These are phyloP conservation scores for Cydia strobilella DNA, from an alignment of 1,140 invertebrate genomes.

Conservation along the genomic window DNA sequence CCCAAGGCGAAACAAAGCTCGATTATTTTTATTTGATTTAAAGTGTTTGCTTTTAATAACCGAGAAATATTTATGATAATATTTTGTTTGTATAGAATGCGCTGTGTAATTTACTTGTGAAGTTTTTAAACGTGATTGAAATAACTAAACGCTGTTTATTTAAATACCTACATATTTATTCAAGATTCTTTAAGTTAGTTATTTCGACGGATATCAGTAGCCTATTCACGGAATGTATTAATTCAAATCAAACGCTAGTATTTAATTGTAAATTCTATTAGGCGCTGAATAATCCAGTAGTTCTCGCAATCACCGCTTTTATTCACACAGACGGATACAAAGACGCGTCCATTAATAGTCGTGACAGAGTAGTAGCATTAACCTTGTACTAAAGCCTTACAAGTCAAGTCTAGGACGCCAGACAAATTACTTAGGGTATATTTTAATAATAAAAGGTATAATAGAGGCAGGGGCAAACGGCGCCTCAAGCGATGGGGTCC, in stretches of 20 bases:
- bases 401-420: constrained; percentile 33
- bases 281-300: constrained; percentile 11
- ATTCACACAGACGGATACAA: constrained; percentile 30
- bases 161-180: neutral
- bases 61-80: constrained; percentile 40
- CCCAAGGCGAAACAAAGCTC: constrained; percentile 59
- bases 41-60: constrained; percentile 65
- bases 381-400: constrained; percentile 36
- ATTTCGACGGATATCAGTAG: neutral
- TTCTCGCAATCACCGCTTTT: neutral
- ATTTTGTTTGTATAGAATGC: constrained; percentile 50
- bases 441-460: constrained; percentile 61
- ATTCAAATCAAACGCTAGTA: neutral
- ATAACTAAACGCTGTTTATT: neutral
- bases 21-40: constrained; percentile 66
- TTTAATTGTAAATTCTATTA: constrained; percentile 8
- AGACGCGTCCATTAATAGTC: constrained; percentile 20
- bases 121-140: neutral
- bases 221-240: neutral
- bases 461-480: constrained; percentile 54
- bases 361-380: constrained; percentile 27
- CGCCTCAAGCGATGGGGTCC: constrained; percentile 51
- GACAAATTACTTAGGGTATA: constrained; percentile 47
- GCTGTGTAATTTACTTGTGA: constrained; percentile 25
- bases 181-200: neutral